Conservation (phyloP, 1,140 invertebrate species). For the Magallana ariakensis region DNA sequence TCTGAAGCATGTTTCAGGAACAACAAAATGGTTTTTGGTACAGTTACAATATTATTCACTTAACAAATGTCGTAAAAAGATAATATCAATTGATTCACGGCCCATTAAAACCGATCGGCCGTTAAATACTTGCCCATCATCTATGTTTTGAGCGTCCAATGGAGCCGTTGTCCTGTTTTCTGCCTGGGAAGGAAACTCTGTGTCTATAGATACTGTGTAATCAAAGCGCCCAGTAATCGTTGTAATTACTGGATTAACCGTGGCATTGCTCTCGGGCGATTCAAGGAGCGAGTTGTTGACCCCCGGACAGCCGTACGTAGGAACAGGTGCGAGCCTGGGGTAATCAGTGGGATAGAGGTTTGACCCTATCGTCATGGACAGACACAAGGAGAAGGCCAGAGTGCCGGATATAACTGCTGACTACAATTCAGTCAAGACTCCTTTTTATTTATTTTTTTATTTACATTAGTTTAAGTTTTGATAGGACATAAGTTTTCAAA, state of each 20-base stretch:
- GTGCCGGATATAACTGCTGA: conserved; percentile 16
- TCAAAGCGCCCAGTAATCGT: background rate
- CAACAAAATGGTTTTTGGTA: background rate
- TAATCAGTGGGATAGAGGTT: conserved; percentile 20
- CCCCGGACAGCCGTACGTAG: background rate
- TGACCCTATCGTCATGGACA: conserved; percentile 38
- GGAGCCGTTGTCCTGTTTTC: background rate
- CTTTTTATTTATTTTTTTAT: too few species aligned
- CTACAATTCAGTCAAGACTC: background rate
- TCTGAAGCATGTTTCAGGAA: background rate
- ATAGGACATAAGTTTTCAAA: too few species aligned
- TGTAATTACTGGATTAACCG: background rate
- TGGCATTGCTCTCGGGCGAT: background rate
- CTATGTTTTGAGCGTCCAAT: background rate
- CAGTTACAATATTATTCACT: conserved; percentile 6
- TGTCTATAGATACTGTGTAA: background rate
- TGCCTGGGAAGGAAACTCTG: background rate
- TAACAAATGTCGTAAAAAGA: background rate
- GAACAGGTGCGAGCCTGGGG: background rate
- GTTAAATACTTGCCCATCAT: background rate
- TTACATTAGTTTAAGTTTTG: too few species aligned
- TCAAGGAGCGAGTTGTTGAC: background rate
- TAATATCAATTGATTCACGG: background rate
- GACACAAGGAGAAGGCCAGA: conserved; percentile 41
- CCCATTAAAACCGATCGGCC: background rate